Conservation (phyloP, 2,888 invertebrate species). For the Acanthosepion esculentum region DNA sequence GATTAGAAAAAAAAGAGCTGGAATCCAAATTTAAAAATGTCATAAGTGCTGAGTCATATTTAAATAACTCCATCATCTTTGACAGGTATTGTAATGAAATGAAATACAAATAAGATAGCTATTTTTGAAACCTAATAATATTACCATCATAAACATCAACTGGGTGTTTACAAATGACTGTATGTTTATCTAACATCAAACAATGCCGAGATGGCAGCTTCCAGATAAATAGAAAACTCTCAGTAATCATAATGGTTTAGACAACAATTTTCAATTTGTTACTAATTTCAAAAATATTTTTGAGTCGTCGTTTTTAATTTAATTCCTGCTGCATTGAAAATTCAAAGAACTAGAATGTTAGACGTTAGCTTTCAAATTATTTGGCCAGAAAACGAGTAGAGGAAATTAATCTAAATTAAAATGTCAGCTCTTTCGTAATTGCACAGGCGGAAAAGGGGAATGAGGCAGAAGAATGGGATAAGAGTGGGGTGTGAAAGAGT, state of each 20-base stretch:
- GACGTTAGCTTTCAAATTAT: background rate
- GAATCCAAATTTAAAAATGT: no score
- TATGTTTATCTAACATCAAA: background rate
- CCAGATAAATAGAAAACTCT: background rate
- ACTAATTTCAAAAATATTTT: conserved; percentile 12
- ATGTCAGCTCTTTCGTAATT: conserved; percentile 22
- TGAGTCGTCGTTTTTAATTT: background rate
- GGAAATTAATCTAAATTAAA: conserved; percentile 33
- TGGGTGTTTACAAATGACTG: background rate
- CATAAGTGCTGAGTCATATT: no score
- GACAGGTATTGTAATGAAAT: no score
- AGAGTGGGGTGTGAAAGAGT: background rate
- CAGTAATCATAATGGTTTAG: background rate
- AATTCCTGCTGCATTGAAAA: background rate
- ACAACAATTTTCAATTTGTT: conserved; percentile 33
- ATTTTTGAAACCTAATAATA: background rate
- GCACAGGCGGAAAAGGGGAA: background rate
- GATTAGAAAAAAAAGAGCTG: no score
- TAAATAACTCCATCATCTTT: no score
- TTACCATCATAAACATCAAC: background rate
- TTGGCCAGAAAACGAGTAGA: background rate
- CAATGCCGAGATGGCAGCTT: background rate
- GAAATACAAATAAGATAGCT: background rate
- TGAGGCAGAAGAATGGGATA: background rate
- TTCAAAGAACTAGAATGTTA: background rate